Base-by-base conservation (phyloP, 2,113 vertebrate genomes). In the Malurus alboscapulatus region DNA sequence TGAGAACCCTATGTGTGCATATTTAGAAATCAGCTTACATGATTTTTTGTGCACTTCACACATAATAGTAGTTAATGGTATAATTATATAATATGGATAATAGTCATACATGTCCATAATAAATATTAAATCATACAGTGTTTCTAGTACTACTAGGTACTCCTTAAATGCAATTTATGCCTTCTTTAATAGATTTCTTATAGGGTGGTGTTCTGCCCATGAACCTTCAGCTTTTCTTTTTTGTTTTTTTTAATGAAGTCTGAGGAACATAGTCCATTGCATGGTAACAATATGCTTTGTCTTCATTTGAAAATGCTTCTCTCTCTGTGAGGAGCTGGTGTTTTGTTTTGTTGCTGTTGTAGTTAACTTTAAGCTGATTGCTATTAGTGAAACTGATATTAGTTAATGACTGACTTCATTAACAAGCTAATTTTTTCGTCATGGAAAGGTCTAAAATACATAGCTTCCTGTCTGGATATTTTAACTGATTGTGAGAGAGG, bases 361-460 rank as follows among this genome's bases (percentile, higher is more conserved):
- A 82, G 57, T 79, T 92, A 80, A 88, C 88, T 77, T 84, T 80
- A 77, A 80, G 42, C 13, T 86, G 80, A 80, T 93, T 62, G 12
- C 34, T 78, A 1, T 79, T 78, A 68, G 25, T 75, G 29, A 85
- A 79, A 63, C 44, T 89, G 65, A 9, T 65, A 67, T 66, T 61
- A 85, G 38, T 38, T 38, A 38, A 38, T 38, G 36, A 55, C 40
- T 77, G 5, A 54, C 13, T 91, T 87, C 16, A 65, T 87, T 80
- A 81, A 53, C 18, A 47, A 62, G 24, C 36, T 53, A 2, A 22
- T 19, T 34, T 74, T 92, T 90, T 92, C 5, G 1, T 62, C 17
- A 29, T 54, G 32, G 34, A 69, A 74, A 44, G 26, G 14, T 16
- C 57, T 67, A 30, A 87, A 88, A 88, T 87, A 17, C 11, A 9